Base-by-base conservation (phyloP, 2,888 invertebrate species). In the Dynastes hyllus region DNA sequence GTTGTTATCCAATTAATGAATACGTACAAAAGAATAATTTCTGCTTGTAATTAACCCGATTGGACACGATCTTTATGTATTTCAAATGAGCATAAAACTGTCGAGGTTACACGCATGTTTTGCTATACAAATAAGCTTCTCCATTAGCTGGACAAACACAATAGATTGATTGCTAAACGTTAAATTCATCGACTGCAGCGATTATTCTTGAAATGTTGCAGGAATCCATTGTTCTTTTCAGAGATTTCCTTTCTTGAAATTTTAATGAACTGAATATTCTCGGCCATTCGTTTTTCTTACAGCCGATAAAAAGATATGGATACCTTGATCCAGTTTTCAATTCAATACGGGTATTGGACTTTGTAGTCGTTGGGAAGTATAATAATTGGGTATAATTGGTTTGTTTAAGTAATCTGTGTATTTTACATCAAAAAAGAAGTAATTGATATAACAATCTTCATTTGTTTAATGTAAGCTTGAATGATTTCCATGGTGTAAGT, bases 191-290 rank as follows among this genome's bases (percentile, higher is more conserved):
- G 1, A 45, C 45, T 45, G 45, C 45, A 0, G 45, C 45, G 11
- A 45, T 58, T 58, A 58, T 58, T 58, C 55, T 58, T 16, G 6
- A 16, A 5, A 1, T 13, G n/a, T n/a, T 51, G 53, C 9, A 53
- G 45, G n/a, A 16, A 16, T 53, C 16, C 53, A 53, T 53, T 53
- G 22, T 58, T 22, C 16, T 58, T 58, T 58, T 22, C 22, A 58
- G 22, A n/a, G 55, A 16, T 58, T 58, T 58, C 55, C 55, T 58
- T 58, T 58, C 22, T 58, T 58, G 55, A 58, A 58, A 58, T 58
- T 58, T 58, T 16, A 58, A 16, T 58, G 16, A 58, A 58, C 16
- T 22, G 22, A 22, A 58, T 22, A 16, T 58, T 22, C 55, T 58
- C 55, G 55, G 55, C 45, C n/a, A 58, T 16, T 58, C 11, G 45